Evolutionary conservation across 92 coral and sea anemone species (phyloP), one percentile per base, ranked within the genome.

Genomic region (Ricordea florida): DNA sequence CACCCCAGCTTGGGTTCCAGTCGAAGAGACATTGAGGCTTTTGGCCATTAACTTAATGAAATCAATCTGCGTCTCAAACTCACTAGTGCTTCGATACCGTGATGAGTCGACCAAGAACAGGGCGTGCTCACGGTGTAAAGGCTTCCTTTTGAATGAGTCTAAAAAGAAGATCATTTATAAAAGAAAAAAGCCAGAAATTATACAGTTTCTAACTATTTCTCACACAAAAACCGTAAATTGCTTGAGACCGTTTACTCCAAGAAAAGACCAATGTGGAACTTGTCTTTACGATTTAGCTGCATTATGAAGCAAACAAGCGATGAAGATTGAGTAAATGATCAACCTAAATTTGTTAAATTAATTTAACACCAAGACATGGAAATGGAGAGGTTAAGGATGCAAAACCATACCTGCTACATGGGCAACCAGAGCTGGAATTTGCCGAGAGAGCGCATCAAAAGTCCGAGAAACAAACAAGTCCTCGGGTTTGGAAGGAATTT

Each of bases 51-150:
- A 71, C 33, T 79, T 72, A 30, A 94, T 70, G 62, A 92, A 88
- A 60, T 68, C 84, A 13, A 67, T 73, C 50, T 85, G 93, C 38
- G 88, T 62, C 27, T 77, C 66, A 45, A 85, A 92, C 79, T 94
- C 88, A 21, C 53, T 66, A 30, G 72, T 40, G 29, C 85, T 74
- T 15, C 93, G 57, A 48, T 61, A 81, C 40, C 59, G 57, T 8
- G 98, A 94, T 7, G 94, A 83, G 44, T 94, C 98, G 16, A 94
- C 73, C 13, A 93, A 79, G 90, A 91, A 91, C 80, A 91, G 69
- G 7, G 69, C 84, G 18, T 91, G 90, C 14, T 46, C 62, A 40
- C 76, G 66, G 0, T 66, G 67, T 17, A 64, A 58, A 14, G 85
- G 74, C 27, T 49, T 52, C 23, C 44, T 68, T 52, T 38, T 58